Percentiles rank a stretch among this genome's conserved stretches.
These are phyloP conservation scores for Tinamus guttatus DNA, from an alignment of 2,113 vertebrate genomes.

Conservation along the genomic window DNA sequence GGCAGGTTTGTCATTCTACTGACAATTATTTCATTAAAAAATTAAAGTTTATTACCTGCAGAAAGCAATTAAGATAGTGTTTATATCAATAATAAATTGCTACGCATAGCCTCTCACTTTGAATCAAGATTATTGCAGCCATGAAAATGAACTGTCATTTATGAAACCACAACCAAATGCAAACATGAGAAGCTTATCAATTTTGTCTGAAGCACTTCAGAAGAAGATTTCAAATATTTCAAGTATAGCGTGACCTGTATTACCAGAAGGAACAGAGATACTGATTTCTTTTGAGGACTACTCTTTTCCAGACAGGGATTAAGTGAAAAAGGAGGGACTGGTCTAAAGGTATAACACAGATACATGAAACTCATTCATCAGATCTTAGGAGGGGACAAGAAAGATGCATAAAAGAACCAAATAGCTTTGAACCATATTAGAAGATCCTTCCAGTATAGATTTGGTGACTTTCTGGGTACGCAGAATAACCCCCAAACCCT, in stretches of 20 bases:
- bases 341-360: background rate
- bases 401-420: background rate
- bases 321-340: slow-evolving; percentile 16
- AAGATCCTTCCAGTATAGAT: background rate
- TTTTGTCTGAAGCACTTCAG: background rate
- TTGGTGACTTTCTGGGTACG: background rate
- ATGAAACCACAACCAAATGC: background rate
- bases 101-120: no score
- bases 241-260: background rate
- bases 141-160: background rate
- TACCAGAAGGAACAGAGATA: slow-evolving; percentile 17
- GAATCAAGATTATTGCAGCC: background rate
- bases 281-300: background rate
- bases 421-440: background rate
- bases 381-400: background rate
- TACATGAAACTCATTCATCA: rapidly evolving
- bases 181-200: rapidly evolving
- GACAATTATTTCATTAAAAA: background rate
- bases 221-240: background rate
- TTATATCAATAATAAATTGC: no score
- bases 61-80: background rate
- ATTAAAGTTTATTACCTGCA: background rate
- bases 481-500: background rate
- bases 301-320: background rate
- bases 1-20: background rate